These are phyloP conservation scores for Morelia viridis DNA, from an alignment of 2,797 vertebrate genomes.

Conservation along the genomic window DNA sequence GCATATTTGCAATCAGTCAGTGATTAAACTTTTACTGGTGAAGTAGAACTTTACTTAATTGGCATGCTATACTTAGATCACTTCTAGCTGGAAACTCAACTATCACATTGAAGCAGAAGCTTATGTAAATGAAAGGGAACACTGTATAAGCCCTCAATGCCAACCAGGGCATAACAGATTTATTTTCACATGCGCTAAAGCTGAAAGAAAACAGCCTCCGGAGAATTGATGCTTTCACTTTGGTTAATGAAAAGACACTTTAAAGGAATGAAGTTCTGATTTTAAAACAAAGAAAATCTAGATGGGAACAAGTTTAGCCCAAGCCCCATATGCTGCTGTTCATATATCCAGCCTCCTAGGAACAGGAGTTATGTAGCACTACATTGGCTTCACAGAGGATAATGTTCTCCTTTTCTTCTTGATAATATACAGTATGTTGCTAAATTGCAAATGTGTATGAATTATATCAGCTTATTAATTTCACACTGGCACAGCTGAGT, in stretches of 20 bases:
- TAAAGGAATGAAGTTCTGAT: neutral
- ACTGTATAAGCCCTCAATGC: neutral
- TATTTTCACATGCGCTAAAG: neutral
- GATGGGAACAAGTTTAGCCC: neutral
- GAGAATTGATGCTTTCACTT: neutral
- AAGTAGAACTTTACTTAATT: neutral
- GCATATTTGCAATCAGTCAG: neutral
- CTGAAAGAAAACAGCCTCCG: neutral
- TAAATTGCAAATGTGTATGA: neutral
- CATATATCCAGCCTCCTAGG: neutral
- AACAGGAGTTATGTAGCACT: neutral
- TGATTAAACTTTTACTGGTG: neutral
- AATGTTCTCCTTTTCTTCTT: neutral
- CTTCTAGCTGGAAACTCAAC: neutral
- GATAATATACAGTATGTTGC: neutral
- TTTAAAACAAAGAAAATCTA: constrained; percentile 2
- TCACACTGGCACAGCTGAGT: neutral
- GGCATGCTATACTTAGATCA: neutral
- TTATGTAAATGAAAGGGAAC: neutral
- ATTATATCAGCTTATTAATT: neutral
- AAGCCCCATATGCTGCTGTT: neutral
- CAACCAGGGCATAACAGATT: constrained; percentile 3
- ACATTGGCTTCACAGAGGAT: neutral
- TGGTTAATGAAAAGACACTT: neutral
- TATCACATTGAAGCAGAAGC: neutral